Percentiles rank a stretch among this genome's conserved stretches.
Evolutionary conservation across 2,797 vertebrate species (phyloP).

Genomic region (Coregonus sp.): DNA sequence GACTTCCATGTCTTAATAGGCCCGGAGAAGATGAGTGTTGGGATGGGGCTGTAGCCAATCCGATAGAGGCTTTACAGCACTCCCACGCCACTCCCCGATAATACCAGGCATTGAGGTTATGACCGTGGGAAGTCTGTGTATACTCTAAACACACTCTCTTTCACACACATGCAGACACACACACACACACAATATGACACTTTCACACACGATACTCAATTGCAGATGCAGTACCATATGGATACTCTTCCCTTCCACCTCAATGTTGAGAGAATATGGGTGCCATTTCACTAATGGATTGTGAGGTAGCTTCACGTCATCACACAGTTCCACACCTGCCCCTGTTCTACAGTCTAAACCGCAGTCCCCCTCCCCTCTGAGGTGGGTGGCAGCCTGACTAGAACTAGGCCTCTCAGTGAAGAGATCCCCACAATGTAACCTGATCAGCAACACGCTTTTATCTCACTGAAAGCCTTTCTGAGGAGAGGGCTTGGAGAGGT

Average conservation of each 20-base stretch:
- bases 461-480: conserved; percentile 63
- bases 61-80: not conserved
- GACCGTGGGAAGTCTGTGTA: not conserved
- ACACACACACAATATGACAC: conserved; percentile 2
- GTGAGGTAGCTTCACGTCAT: not conserved
- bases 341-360: not conserved
- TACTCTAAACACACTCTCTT: not conserved
- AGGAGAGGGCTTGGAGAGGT: conserved; percentile 37
- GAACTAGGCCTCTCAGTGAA: conserved; percentile 1
- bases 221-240: not conserved
- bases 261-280: not conserved
- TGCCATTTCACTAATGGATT: not conserved
- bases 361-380: not conserved
- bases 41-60: not conserved
- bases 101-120: not conserved
- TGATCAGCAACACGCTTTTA: conserved; percentile 19
- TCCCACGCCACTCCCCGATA: not conserved
- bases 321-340: not conserved
- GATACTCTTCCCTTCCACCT: no score
- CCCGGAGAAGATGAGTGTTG: not conserved
- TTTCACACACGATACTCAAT: not conserved
- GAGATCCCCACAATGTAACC: conserved; percentile 16
- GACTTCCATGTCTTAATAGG: not conserved
- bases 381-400: not conserved
- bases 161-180: not conserved